Conservation (phyloP, 2,888 invertebrate species). For the Trilocha varians region DNA sequence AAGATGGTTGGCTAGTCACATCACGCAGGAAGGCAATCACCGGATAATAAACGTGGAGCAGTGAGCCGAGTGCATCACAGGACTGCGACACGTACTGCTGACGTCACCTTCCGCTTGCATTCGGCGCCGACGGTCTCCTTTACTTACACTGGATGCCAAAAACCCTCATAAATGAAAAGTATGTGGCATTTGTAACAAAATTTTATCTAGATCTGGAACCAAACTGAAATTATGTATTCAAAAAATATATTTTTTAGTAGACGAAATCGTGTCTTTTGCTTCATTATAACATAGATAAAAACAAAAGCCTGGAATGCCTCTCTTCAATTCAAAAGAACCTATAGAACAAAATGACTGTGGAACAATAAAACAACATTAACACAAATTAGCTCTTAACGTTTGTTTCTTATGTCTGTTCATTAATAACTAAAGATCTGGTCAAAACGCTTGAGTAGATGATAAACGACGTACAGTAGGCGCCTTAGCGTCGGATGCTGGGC, state of each 20-base stretch:
- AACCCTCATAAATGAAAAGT: background rate
- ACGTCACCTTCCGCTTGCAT: constrained; percentile 43
- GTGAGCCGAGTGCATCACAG: constrained; percentile 46
- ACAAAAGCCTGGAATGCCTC: no score
- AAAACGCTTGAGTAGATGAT: constrained; percentile 55
- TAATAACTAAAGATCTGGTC: constrained; percentile 52
- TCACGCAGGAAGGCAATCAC: constrained; percentile 68
- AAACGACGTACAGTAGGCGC: constrained; percentile 60
- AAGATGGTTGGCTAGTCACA: constrained; percentile 58
- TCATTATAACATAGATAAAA: no score
- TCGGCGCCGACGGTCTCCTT: constrained; percentile 23
- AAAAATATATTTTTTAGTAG: no score
- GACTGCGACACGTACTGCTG: constrained; percentile 53
- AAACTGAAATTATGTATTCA: no score
- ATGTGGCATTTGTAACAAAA: background rate
- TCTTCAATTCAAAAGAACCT: no score
- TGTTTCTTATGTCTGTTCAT: constrained; percentile 33
- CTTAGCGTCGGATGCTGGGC: constrained; percentile 60
- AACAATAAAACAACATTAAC: background rate
- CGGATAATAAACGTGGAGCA: constrained; percentile 61
- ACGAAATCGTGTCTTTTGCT: no score
- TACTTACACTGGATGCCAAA: background rate
- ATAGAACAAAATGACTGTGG: background rate
- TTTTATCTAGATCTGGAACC: no score
- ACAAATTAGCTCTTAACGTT: constrained; percentile 7